Percentiles rank a stretch among this genome's conserved stretches.
phyloP scores from a whole-genome alignment of 2,888 invertebrate genomes.

The Pyrgus malvae region DNA sequence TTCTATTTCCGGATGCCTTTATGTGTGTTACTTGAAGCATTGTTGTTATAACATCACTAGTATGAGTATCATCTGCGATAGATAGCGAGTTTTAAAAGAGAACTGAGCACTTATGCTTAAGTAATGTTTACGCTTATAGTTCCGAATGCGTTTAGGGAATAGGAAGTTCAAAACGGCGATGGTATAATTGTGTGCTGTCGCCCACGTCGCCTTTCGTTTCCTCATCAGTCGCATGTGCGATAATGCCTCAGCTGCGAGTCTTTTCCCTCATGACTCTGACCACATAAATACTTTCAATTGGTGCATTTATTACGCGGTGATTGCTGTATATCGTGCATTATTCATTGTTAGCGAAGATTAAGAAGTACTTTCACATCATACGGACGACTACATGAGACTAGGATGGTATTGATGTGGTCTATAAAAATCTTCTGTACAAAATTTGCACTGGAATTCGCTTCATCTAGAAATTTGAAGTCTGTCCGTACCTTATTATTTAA shows the following conservation, averaged over 20 bases:
- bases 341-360: conserved; percentile 41
- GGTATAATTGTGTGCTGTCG: conserved; percentile 13
- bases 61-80: background rate
- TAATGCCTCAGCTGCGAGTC: conserved; percentile 8
- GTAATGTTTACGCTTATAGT: background rate
- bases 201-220: conserved; percentile 15
- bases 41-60: background rate
- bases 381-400: background rate
- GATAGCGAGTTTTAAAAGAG: background rate
- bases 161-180: background rate
- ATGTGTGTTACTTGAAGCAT: background rate
- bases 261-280: conserved; percentile 27
- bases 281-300: conserved; percentile 47
- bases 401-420: background rate
- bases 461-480: no score
- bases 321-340: conserved; percentile 42
- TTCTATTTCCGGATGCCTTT: conserved; percentile 14
- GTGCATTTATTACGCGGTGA: conserved; percentile 46
- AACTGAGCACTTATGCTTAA: background rate
- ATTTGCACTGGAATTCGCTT: no score
- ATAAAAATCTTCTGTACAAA: background rate
- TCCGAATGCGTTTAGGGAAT: conserved; percentile 1
- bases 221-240: conserved; percentile 20
- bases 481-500: no score
- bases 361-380: conserved; percentile 48